A percentile compares a stretch with the other conserved stretches of the same genome.
Evolutionary conservation across 92 coral and sea anemone species (phyloP).

Genomic region (Chrysogorgia sp.): DNA sequence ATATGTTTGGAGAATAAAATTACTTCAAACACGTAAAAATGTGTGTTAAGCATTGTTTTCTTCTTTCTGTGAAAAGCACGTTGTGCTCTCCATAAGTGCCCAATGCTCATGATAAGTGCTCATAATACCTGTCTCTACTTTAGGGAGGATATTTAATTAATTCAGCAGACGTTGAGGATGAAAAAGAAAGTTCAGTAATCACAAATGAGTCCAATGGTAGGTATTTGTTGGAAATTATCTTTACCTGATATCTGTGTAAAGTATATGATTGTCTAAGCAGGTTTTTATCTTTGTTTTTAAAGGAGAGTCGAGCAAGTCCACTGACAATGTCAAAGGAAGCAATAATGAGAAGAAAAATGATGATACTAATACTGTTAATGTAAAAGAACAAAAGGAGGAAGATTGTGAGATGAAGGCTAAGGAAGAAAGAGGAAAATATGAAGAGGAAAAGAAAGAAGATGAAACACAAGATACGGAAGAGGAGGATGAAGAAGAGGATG

Average conservation of each 20-base stretch:
- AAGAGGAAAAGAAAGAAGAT: neutral
- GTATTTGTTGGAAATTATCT: too few relatives aligned
- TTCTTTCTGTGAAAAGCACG: too few relatives aligned
- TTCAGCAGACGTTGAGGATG: neutral
- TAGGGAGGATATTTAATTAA: slow-evolving; percentile 21
- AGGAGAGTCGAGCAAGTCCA: neutral
- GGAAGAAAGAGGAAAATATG: slow-evolving; percentile 36
- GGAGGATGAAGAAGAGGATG: slow-evolving; percentile 35
- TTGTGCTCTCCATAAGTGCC: too few relatives aligned
- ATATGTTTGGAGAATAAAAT: too few relatives aligned
- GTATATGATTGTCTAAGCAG: too few relatives aligned
- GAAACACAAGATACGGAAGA: slow-evolving; percentile 3
- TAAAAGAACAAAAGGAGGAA: slow-evolving; percentile 2
- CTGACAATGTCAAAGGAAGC: slow-evolving; percentile 2
- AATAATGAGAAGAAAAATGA: neutral
- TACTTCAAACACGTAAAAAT: too few relatives aligned
- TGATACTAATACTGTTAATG: slow-evolving; percentile 13
- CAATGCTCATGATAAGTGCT: too few relatives aligned
- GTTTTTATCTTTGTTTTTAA: too few relatives aligned
- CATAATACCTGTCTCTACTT: neutral
- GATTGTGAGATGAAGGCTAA: neutral
- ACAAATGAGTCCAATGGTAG: neutral
- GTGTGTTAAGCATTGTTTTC: too few relatives aligned
- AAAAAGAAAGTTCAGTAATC: slow-evolving; percentile 21
- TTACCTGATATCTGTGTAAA: too few relatives aligned